phyloP scores from a whole-genome alignment of 2,888 invertebrate species.

The Bursaphelenchus okinawaensis region DNA sequence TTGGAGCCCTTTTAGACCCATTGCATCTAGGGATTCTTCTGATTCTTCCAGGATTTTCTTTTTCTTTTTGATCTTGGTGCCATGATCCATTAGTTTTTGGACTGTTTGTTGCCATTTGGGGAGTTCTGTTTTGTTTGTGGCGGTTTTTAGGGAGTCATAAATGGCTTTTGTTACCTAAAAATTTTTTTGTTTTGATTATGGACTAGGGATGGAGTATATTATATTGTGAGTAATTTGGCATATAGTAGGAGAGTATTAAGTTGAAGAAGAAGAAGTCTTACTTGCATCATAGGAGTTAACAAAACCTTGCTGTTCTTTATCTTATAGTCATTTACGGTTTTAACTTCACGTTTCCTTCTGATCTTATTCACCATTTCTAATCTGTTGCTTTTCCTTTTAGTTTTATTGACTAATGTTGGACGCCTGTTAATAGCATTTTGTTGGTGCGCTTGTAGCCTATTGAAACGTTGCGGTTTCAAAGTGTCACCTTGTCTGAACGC shows the following conservation, averaged over 20 bases:
- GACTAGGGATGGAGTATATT: not conserved
- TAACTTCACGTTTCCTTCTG: not conserved
- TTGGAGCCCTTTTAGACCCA: slow-evolving; percentile 4
- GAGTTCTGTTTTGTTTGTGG: slow-evolving; percentile 13
- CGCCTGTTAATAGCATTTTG: no score
- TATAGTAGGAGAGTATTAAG: not conserved
- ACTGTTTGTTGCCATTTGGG: slow-evolving; percentile 11
- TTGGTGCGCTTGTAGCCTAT: no score
- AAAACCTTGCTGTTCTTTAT: not conserved
- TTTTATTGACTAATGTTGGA: no score
- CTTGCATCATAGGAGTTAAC: not conserved
- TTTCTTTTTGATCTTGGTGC: not conserved
- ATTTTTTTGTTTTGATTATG: not conserved
- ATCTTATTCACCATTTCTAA: no score
- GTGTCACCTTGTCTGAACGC: no score
- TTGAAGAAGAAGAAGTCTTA: not conserved
- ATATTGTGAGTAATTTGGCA: not conserved
- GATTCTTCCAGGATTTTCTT: slow-evolving; percentile 5
- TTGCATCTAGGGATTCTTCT: not conserved
- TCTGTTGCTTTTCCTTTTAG: no score
- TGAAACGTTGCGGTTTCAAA: no score
- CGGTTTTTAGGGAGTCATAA: not conserved
- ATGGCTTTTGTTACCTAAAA: slow-evolving; percentile 5
- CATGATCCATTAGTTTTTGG: not conserved
- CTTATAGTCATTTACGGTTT: not conserved